These are phyloP conservation scores for Daboia siamensis DNA, from an alignment of 2,113 vertebrate genomes.

Conservation along the genomic window DNA sequence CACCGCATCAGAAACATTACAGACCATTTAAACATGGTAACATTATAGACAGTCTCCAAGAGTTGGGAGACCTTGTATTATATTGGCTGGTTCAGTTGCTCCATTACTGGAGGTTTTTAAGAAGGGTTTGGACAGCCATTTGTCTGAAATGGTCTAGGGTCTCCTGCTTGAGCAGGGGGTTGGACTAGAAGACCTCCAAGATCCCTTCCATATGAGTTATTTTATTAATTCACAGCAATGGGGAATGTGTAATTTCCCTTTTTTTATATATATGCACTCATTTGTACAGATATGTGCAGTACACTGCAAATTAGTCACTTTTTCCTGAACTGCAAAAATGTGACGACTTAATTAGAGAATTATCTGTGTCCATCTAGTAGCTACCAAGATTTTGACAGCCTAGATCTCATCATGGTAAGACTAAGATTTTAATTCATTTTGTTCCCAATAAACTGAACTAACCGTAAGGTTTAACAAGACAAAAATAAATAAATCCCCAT, in stretches of 20 bases:
- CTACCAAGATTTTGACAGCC: background rate
- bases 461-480: background rate
- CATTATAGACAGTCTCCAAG: background rate
- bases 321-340: background rate
- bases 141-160: no score
- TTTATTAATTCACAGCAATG: background rate
- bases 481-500: background rate
- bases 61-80: background rate
- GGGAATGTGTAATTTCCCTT: background rate
- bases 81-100: no score
- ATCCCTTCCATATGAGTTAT: background rate
- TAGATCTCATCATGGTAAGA: background rate
- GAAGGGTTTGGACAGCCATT: no score
- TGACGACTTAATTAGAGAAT: background rate
- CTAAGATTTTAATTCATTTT: background rate
- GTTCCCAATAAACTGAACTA: background rate
- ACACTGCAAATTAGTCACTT: background rate
- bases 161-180: background rate
- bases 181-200: background rate
- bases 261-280: background rate
- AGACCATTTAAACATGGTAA: background rate
- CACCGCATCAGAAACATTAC: background rate
- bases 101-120: no score
- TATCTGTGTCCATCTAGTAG: background rate
- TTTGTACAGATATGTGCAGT: background rate